phyloP scores from a whole-genome alignment of 2,888 invertebrate species.

The Hirtodrosophila confusa region DNA sequence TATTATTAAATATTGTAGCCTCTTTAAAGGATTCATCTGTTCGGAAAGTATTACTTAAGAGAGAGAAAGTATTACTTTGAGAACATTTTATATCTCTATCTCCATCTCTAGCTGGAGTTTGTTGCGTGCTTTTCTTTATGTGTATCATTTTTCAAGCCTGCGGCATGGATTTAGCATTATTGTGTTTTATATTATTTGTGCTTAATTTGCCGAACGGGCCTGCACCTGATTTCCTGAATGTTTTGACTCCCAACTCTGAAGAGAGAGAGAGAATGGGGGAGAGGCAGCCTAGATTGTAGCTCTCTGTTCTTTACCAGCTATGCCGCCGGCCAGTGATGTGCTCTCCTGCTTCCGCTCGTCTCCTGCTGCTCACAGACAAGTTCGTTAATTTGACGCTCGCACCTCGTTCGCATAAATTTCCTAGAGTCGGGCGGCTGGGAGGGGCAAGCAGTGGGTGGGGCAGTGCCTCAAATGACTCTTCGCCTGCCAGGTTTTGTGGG shows the following conservation, averaged over 20 bases:
- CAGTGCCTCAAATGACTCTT: slow-evolving; percentile 53
- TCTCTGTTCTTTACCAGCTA: slow-evolving; percentile 9
- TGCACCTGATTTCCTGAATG: slow-evolving; percentile 73
- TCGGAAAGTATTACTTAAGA: no score
- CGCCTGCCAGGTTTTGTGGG: slow-evolving; percentile 33
- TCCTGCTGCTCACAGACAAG: slow-evolving; percentile 64
- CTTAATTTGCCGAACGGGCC: slow-evolving; percentile 62
- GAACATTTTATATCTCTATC: no score
- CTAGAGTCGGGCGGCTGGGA: background rate
- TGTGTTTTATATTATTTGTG: slow-evolving; percentile 73
- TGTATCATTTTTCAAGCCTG: slow-evolving; percentile 71
- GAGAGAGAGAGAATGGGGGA: slow-evolving; percentile 1
- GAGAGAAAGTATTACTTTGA: no score
- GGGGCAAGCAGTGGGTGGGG: slow-evolving; percentile 1
- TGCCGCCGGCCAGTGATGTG: slow-evolving; percentile 32
- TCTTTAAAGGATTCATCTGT: no score
- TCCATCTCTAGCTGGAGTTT: slow-evolving; percentile 21
- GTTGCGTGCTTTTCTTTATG: slow-evolving; percentile 35
- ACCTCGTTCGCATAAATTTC: slow-evolving; percentile 68
- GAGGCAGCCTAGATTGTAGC: slow-evolving; percentile 3
- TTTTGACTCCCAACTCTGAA: slow-evolving; percentile 33
- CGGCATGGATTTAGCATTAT: slow-evolving; percentile 65
- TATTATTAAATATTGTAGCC: no score
- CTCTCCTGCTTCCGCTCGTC: slow-evolving; percentile 13
- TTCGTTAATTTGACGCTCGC: slow-evolving; percentile 82